Base-by-base conservation (phyloP, 2,113 vertebrate genomes). In the Lophochroa leadbeateri region DNA sequence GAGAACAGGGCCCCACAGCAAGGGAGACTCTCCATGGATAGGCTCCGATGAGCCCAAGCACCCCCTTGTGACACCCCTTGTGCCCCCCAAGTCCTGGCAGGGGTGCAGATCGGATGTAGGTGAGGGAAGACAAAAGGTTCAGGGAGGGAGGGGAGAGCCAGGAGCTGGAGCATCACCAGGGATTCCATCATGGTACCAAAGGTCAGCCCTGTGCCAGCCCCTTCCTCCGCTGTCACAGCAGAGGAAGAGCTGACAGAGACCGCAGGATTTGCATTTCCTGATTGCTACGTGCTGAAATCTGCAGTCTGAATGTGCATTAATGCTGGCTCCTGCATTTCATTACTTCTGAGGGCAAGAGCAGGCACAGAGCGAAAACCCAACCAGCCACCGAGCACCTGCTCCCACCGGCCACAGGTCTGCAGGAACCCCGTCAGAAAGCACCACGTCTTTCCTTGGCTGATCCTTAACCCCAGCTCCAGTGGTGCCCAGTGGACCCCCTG, bases 251-350 rank as follows among this genome's bases (percentile, higher is more conserved):
- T 96, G 94, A 80, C 28, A 50, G 82, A 41, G 63, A 83, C 46
- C 72, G 2, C 0, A 74, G 55, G 65, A 91, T 95, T 94, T 96
- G 94, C 94, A 75, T 96, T 90, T 93, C 88, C 96, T 92, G 92
- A 92, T 68, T 90, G 87, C 96, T 92, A 52, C 9, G 0, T 91
- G 94, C 86, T 94, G 96, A 94, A 96, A 92, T 96, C 92, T 89
- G 82, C 94, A 88, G 90, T 63, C 91, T 81, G 93, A 96, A 96
- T 92, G 94, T 78, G 88, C 95, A 94, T 95, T 93, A 96, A 92
- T 84, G 88, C 91, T 57, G 92, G 77, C 74, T 94, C 69, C 92
- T 92, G 96, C 92, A 93, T 96, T 88, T 97, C 95, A 91, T 94
- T 96, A 90, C 91, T 91, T 72, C 72, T 65, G 88, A 78, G 83